Conservation (phyloP, 2,797 vertebrate species). For the Cygnus olor region DNA sequence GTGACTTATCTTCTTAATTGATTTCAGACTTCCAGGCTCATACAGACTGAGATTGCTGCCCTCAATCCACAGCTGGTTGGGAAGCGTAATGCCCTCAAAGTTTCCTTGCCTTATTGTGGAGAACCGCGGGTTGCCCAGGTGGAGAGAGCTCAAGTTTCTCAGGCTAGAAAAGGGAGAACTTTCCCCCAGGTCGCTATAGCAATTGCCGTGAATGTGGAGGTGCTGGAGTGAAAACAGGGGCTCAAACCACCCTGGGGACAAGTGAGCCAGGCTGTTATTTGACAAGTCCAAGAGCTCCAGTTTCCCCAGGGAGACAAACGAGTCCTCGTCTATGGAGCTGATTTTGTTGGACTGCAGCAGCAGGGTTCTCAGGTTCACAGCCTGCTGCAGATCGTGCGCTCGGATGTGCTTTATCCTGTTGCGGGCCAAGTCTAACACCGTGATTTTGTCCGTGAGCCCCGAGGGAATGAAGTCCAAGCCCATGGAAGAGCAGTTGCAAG, state of each 20-base stretch:
- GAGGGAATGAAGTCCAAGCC: slow-evolving; percentile 72
- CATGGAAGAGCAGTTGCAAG: slow-evolving; percentile 75
- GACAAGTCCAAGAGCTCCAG: slow-evolving; percentile 82
- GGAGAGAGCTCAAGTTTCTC: slow-evolving; percentile 69
- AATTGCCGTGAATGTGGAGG: slow-evolving; percentile 80
- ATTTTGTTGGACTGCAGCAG: slow-evolving; percentile 75
- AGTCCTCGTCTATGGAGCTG: slow-evolving; percentile 65
- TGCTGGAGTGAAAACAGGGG: slow-evolving; percentile 72
- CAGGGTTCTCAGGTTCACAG: slow-evolving; percentile 70
- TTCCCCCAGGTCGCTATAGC: slow-evolving; percentile 75
- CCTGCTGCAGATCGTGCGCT: slow-evolving; percentile 67
- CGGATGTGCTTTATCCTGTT: slow-evolving; percentile 75
- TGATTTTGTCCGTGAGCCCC: slow-evolving; percentile 38
- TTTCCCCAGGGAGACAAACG: slow-evolving; percentile 69
- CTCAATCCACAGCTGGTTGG: slow-evolving; percentile 77
- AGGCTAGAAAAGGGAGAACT: slow-evolving; percentile 74
- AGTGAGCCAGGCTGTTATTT: slow-evolving; percentile 70
- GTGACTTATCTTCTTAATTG: slow-evolving; percentile 43
- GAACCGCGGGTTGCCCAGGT: slow-evolving; percentile 72
- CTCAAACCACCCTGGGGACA: slow-evolving; percentile 79
- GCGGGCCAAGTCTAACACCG: slow-evolving; percentile 75
- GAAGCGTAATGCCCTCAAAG: slow-evolving; percentile 74
- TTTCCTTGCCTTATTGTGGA: slow-evolving; percentile 56
- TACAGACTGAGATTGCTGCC: slow-evolving; percentile 73
- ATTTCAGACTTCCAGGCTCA: slow-evolving; percentile 57